These are phyloP conservation scores for Leptocoma aspasia DNA, from an alignment of 2,113 vertebrate genomes.

Conservation along the genomic window DNA sequence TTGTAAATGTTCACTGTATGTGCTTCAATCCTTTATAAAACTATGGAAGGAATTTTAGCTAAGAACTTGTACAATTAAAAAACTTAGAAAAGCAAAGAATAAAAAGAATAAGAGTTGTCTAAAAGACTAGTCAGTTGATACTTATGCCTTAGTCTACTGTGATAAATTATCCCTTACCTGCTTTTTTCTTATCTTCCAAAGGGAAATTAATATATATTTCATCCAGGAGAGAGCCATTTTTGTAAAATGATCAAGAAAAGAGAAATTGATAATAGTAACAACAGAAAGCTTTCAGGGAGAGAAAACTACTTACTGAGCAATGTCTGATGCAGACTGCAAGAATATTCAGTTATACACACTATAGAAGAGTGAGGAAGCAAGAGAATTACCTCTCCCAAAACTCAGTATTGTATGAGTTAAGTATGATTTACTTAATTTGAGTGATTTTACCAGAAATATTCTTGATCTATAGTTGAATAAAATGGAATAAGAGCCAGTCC, in stretches of 20 bases:
- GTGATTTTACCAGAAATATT: not conserved
- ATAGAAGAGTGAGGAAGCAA: not conserved
- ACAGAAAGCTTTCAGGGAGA: not conserved
- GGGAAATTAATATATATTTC: not conserved
- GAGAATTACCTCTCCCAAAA: not conserved
- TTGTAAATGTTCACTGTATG: not conserved
- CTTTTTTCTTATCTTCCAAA: not conserved
- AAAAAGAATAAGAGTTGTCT: not conserved
- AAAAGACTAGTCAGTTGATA: not conserved
- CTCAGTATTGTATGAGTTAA: not conserved
- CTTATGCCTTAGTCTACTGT: not conserved
- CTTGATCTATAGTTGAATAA: not conserved
- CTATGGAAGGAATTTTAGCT: not conserved
- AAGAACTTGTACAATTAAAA: not conserved
- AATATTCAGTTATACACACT: not conserved
- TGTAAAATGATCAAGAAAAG: not conserved
- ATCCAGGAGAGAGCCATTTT: not conserved
- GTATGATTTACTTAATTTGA: not conserved
- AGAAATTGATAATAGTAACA: not conserved
- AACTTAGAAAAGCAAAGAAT: not conserved
- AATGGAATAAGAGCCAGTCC: not conserved
- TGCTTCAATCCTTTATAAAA: not conserved
- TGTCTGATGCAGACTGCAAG: rapidly evolving
- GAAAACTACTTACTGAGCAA: not conserved
- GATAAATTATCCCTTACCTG: not conserved